Evolutionary conservation across 53 echinoderm and acorn worm genomes (phyloP), one percentile per base, ranked within the genome.

Genomic region (Astropecten irregularis): DNA sequence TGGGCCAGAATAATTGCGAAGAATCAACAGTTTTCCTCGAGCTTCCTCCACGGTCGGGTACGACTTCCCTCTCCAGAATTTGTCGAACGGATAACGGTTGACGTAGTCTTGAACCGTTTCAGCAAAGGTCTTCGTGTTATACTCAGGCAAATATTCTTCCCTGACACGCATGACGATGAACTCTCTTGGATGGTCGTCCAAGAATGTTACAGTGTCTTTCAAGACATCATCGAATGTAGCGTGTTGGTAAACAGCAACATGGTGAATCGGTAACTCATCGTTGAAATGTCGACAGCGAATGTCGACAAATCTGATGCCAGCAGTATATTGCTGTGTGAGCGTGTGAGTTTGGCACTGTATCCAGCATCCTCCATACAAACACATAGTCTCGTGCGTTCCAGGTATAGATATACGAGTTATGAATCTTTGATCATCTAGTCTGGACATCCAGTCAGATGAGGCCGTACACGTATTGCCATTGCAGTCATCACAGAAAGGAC

Each of bases 171-270:
- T 84, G 18, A 84, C 29, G 71, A 84, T 36, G 34, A 39, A 21
- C n/a, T 84, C 84, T 9, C 40, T 35, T 1, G 58, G 21, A 27
- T 84, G 69, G 22, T 27, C 69, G 31, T 56, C 71, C n/a, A 84
- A 42, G 44, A 84, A 84, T 1, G 54, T 8, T 9, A 58, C 2
- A 19, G 69, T 69, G 5, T 20, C 59, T 5, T 54, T 35, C 38
- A 84, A 20, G 11, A 84, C 84, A 42, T 84, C 58, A 40, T 84
- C 69, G 58, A 84, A 84, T n/a, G 33, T 84, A 14, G 84, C 57
- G 27, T 71, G 56, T 70, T 84, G 84, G 53, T 54, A 71, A 19
- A 84, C 69, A 54, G 14, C 25, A 20, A 42, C 65, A 31, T 84
- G 84, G 31, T 70, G 56, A 27, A 84, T 70, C 9, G 69, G 70